These are phyloP conservation scores for Nomada ferruginata DNA, from an alignment of 2,888 invertebrate species.

Conservation along the genomic window DNA sequence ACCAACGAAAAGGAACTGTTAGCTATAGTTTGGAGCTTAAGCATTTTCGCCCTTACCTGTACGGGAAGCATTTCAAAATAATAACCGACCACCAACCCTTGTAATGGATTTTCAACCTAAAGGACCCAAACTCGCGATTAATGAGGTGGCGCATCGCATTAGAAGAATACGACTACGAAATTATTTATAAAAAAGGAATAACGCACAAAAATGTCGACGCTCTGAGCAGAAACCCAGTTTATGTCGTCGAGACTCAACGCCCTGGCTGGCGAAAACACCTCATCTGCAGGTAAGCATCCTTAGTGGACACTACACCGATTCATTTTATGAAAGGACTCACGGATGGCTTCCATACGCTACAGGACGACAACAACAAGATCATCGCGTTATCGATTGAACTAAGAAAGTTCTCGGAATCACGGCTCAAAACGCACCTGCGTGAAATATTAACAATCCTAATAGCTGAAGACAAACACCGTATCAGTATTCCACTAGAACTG, in stretches of 20 bases:
- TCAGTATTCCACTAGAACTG: background rate
- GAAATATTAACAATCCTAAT: background rate
- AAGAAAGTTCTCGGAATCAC: too few species aligned
- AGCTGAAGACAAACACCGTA: background rate
- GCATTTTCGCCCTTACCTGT: constrained; percentile 33
- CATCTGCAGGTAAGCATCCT: too few species aligned
- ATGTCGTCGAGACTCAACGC: too few species aligned
- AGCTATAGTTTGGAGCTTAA: background rate
- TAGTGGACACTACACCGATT: too few species aligned
- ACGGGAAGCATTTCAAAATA: constrained; percentile 10
- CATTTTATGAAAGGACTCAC: too few species aligned
- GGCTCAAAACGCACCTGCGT: too few species aligned
- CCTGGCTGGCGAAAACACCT: too few species aligned
- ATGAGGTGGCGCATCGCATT: constrained; percentile 7
- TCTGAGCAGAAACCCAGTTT: background rate
- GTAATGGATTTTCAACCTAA: background rate
- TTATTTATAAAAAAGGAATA: constrained; percentile 7
- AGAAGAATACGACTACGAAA: constrained; percentile 18
- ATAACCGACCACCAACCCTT: constrained; percentile 15
- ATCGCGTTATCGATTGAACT: too few species aligned
- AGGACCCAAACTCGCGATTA: background rate
- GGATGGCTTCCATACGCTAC: too few species aligned
- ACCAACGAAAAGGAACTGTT: too few species aligned
- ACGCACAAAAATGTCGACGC: constrained; percentile 15
- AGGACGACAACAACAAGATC: too few species aligned